phyloP scores from a whole-genome alignment of 1,140 invertebrate species.

The Chionoecetes opilio region DNA sequence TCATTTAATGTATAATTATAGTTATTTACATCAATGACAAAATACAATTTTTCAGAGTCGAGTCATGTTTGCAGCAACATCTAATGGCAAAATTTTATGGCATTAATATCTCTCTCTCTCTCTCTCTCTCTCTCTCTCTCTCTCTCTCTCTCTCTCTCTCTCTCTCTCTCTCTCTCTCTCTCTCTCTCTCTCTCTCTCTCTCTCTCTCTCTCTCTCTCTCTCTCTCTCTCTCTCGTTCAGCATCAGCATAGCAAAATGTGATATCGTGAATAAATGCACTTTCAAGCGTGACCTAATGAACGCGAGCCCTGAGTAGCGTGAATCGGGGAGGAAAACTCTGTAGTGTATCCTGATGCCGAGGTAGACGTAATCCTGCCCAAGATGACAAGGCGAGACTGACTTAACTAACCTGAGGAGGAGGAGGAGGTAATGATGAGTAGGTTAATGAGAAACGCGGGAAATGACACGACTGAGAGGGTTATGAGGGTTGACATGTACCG shows the following conservation, averaged over 20 bases:
- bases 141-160: not conserved
- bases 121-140: not conserved
- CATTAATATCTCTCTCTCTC: no score
- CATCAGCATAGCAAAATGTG: not conserved
- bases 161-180: not conserved
- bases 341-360: no score
- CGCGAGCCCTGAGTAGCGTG: no score
- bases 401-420: no score
- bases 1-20: not conserved
- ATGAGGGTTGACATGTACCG: no score
- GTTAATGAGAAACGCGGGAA: no score
- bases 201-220: not conserved
- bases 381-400: no score
- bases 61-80: not conserved
- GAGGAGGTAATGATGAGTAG: no score
- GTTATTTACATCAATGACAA: not conserved
- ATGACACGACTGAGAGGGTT: no score
- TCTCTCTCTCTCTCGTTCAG: not conserved
- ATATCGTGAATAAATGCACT: not conserved
- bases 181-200: constrained; percentile 8
- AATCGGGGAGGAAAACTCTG: no score
- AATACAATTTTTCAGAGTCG: not conserved
- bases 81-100: not conserved
- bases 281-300: no score
- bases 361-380: no score